Base-by-base conservation (phyloP, 2,797 vertebrate genomes). In the Sebastes variabilis region DNA sequence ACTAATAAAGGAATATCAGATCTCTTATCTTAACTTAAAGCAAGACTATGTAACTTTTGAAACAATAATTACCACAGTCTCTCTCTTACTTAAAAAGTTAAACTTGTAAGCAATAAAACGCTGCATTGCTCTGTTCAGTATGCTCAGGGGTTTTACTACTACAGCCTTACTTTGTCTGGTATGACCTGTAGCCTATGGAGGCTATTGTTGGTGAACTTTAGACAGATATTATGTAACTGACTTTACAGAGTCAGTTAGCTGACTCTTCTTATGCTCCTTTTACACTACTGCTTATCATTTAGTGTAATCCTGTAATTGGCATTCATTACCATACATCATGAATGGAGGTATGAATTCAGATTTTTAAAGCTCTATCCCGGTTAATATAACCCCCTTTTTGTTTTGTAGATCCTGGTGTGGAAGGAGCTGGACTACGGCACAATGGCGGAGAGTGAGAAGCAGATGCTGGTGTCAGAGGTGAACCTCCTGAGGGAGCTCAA, bases 381-480 rank as follows among this genome's bases (percentile, higher is more conserved):
- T 46, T 71, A 29, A 62, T 59, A 2, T 3, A 49, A 2, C 2
- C 1, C 7, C 1, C 2, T 12, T 60, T 36, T 12, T 75, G 6
- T 55, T 36, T 18, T 25, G 30, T 61, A 99, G 99, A 84, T 98
- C 56, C 93, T 99, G 1, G 98, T 99, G 60, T 99, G 99, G 99
- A 99, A 99, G 87, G 97, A 99, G 86, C 94, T 99, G 46, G 97
- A 99, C 87, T 99, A 99, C 1, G 98, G 98, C 36, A 93, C 96
- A 12, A 99, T 99, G 98, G 96, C 96, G 0, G 97, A 99, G 89
- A 90, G 91, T 0, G 99, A 99, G 90, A 99, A 99, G 67, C 97
- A 99, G 88, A 99, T 99, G 98, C 94, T 99, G 60, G 98, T 99
- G 80, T 99, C 97, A 0, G 99, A 99, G 89, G 99, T 99, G 87